phyloP scores from a whole-genome alignment of 2,888 invertebrate species.

The Scelioninae gen. 1 region DNA sequence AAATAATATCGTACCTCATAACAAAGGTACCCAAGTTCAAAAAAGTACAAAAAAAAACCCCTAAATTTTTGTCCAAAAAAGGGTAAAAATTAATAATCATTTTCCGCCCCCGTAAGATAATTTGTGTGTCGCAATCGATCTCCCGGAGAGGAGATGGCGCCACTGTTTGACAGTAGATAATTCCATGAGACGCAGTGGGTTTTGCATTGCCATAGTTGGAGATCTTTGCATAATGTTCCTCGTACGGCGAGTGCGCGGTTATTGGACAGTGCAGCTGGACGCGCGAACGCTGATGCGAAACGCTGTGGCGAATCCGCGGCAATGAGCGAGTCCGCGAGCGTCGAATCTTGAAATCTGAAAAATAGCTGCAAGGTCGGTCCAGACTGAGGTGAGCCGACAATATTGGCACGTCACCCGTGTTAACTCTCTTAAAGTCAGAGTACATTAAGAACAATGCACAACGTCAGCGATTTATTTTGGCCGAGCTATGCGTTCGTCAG shows the following conservation, averaged over 20 bases:
- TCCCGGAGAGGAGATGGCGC: conserved; percentile 68
- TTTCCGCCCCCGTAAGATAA: no score
- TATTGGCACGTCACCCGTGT: conserved; percentile 57
- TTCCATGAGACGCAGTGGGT: conserved; percentile 44
- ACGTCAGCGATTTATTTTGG: conserved; percentile 43
- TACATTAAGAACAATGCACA: neutral
- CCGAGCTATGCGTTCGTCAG: conserved; percentile 10
- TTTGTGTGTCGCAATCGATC: no score
- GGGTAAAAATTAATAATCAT: no score
- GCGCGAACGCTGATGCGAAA: conserved; percentile 40
- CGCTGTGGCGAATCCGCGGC: conserved; percentile 29
- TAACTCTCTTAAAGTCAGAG: neutral
- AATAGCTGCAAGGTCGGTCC: conserved; percentile 53
- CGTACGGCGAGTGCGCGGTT: conserved; percentile 57
- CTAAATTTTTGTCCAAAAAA: no score
- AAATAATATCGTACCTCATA: no score
- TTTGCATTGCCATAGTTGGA: conserved; percentile 71
- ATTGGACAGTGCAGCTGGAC: conserved; percentile 48
- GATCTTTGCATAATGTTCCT: conserved; percentile 68
- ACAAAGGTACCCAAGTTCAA: no score
- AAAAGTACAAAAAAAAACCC: no score
- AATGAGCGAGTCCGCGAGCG: conserved; percentile 37
- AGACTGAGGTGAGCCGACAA: conserved; percentile 54
- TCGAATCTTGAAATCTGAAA: conserved; percentile 17
- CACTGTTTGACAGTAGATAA: conserved; percentile 47